Base-by-base conservation (phyloP, 2,113 vertebrate genomes). In the Peromyscus maniculatus region DNA sequence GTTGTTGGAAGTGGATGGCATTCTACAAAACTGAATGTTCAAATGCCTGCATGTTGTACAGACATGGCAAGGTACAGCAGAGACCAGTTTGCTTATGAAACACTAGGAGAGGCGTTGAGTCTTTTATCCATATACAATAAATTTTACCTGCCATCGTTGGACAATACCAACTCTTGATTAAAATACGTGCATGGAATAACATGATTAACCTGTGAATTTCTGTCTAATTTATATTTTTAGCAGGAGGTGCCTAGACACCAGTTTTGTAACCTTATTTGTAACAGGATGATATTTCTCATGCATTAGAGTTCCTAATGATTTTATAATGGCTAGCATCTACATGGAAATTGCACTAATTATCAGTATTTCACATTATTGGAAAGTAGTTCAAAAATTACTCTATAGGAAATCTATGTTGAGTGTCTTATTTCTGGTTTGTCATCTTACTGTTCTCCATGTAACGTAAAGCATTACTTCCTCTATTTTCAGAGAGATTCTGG, bases 221-320 rank as follows among this genome's bases (percentile, higher is more conserved):
- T 84, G 1, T 72, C 62, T 71, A 74, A 91, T 93, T 91, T 59
- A 17, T 64, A 94, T 75, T n/a, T 52, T 92, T 77, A 86, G 64
- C n/a, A 95, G 11, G 12, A 91, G 46, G 7, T 80, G 16, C 5
- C 13, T 64, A 86, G 9, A n/a, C 28, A 91, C 69, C 84, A 66
- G 64, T 86, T 43, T 64, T 82, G 64, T 39, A 39, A 69, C 57
- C 66, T 94, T 95, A 75, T 57, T 80, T 72, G 86, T 46, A 95
- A 64, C 9, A 92, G 9, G 8, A 13, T 71, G 72, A 80, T 86
- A 78, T 86, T 95, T 86, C 57, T 71, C 21, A 16, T 91, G 49
- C n/a, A 80, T 78, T 87, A 94, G 67, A 69, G 33, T 87, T 93
- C 62, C 55, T 82, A 93, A 86, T 57, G 36, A 86, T 86, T 80